Evolutionary conservation across 2,113 vertebrate species (phyloP).

Genomic region (Pyxicephalus adspersus): DNA sequence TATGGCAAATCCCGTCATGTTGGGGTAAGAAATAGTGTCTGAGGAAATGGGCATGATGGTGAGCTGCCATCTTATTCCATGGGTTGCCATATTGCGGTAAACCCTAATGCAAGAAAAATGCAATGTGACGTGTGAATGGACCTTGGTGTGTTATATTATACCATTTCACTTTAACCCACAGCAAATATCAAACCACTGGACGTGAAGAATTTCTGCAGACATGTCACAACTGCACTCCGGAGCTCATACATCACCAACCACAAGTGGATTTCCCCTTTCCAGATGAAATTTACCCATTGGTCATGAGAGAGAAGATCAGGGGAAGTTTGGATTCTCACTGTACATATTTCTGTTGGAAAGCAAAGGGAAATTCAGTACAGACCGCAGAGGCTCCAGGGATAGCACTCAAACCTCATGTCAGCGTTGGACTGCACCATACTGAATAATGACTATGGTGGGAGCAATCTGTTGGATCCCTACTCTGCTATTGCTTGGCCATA

Average conservation of each 20-base stretch:
- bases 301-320: slow-evolving; percentile 17
- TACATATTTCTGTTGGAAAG: neutral
- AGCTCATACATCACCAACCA: neutral
- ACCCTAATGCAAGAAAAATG: too few species aligned
- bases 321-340: neutral
- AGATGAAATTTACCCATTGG: neutral
- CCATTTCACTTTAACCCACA: too few species aligned
- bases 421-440: neutral
- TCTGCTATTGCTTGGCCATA: neutral
- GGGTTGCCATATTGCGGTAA: too few species aligned
- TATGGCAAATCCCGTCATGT: too few species aligned
- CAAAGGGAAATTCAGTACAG: neutral
- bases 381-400: neutral
- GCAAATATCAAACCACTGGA: too few species aligned
- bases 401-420: neutral
- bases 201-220: too few species aligned
- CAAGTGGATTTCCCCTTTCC: slow-evolving; percentile 28
- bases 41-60: too few species aligned
- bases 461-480: neutral
- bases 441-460: neutral
- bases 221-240: neutral
- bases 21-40: too few species aligned
- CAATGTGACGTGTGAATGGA: too few species aligned
- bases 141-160: too few species aligned
- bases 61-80: too few species aligned